phyloP scores from a whole-genome alignment of 2,113 vertebrate genomes.

The Ploceus nigricollis region DNA sequence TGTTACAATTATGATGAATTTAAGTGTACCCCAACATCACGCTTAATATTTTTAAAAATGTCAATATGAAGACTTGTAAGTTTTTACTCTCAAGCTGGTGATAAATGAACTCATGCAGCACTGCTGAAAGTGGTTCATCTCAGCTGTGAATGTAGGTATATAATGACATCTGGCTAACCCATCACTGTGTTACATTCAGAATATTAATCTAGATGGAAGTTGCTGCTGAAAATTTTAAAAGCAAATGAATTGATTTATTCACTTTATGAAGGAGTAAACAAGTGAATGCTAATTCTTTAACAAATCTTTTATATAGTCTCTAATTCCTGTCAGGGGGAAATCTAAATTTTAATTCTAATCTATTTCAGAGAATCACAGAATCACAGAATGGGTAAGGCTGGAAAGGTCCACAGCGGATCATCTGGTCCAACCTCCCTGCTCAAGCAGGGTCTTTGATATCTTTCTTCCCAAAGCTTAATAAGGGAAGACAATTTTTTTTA shows the following conservation, averaged over 20 bases:
- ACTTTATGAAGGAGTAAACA: background rate
- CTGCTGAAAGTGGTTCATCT: background rate
- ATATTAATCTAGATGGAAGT: background rate
- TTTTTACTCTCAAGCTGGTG: background rate
- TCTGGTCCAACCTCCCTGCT: background rate
- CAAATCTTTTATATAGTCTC: background rate
- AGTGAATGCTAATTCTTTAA: background rate
- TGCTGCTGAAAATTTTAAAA: background rate
- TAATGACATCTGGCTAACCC: background rate
- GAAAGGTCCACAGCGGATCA: background rate
- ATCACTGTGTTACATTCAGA: background rate
- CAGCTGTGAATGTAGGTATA: background rate
- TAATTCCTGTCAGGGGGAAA: background rate
- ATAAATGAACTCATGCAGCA: background rate
- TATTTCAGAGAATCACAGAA: background rate
- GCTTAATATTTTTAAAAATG: background rate
- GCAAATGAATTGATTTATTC: background rate
- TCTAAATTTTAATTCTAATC: background rate
- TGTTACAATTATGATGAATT: background rate
- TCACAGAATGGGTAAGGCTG: background rate
- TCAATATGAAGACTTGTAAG: background rate
- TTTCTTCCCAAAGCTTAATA: background rate
- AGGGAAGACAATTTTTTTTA: fast-evolving
- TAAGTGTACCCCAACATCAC: background rate
- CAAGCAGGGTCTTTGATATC: background rate